These are phyloP conservation scores for Dichetophora obliterata DNA, from an alignment of 2,888 invertebrate species.

Conservation along the genomic window DNA sequence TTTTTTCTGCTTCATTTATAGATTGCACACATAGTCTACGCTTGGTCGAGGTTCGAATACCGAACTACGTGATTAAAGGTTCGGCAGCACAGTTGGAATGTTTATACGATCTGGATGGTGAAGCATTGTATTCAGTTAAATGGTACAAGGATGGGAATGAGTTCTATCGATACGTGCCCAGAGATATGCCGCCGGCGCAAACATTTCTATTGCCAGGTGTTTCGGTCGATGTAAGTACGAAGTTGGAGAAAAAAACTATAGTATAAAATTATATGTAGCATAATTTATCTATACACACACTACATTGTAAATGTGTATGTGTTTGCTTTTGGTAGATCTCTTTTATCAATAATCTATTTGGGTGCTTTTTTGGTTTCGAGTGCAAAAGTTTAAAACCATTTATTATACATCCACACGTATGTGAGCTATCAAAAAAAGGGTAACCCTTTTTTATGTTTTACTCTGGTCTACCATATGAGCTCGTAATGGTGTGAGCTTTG, in stretches of 20 bases:
- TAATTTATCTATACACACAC: neutral
- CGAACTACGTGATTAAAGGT: conserved; percentile 84
- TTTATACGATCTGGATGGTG: conserved; percentile 85
- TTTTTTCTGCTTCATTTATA: conserved; percentile 58
- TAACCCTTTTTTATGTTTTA: neutral
- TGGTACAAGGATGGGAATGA: conserved; percentile 94
- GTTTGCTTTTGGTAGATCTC: neutral
- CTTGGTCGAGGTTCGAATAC: conserved; percentile 83
- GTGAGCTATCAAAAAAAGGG: neutral
- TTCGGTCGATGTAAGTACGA: conserved; percentile 83
- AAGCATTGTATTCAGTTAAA: conserved; percentile 88
- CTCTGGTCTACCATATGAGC: neutral
- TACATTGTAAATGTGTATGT: neutral
- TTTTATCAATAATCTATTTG: conserved; percentile 36
- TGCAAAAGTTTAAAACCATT: conserved; percentile 33
- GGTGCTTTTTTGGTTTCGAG: conserved; percentile 13
- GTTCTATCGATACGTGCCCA: conserved; percentile 88
- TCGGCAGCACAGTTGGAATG: conserved; percentile 83
- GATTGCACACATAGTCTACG: conserved; percentile 74
- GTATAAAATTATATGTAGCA: neutral
- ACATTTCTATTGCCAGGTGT: conserved; percentile 85
- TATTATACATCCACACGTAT: conserved; percentile 11
- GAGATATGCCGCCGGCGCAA: conserved; percentile 84
- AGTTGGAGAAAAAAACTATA: neutral
- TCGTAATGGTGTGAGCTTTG: conserved; percentile 10